Evolutionary conservation across 1,140 invertebrate species (phyloP), one percentile per base, ranked within the genome.

Genomic region (Orchestia grillus): DNA sequence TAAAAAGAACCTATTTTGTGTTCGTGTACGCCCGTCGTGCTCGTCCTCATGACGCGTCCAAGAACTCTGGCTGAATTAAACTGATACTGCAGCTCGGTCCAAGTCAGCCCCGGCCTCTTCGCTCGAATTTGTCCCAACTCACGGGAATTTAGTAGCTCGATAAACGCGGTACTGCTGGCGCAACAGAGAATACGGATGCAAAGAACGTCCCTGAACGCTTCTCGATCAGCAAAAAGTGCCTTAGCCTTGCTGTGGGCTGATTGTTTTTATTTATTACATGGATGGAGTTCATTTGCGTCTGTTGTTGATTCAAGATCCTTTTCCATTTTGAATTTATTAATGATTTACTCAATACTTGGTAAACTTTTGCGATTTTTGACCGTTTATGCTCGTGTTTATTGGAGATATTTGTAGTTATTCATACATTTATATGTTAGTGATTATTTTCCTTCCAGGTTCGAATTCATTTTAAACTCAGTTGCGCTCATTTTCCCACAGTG

Each of bases 1-100:
- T 94, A 94, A 94, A 94, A 94, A 94, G 43, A 44, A n/a, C 44
- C 92, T 94, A 94, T 47, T 94, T 91, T 94, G 92, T 45, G 92
- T 44, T 42, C 92, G 44, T 94, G 92, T 77, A 19, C 62, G 62
- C 28, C 62, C 62, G 47, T 53, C 47, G 47, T 53, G 6, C 47
- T 53, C 87, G 11, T 90, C 36, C 88, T 90, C 43, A 44, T 44
- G 88, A 90, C 88, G 88, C 88, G 88, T 90, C 88, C 88, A 90
- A 90, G 88, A 90, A 44, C 41, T 44, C 36, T 28, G 41, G 8
- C 28, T 90, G 88, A 90, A 90, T 90, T 90, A 90, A 90, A 44
- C n/a, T 90, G 88, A 90, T 90, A 44, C 88, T 90, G 41, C 88
- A 11, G 4, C 41, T 41, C 6, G 28, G 41, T 41, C 36, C n/a